These are phyloP conservation scores for Sphaerodactylus townsendi DNA, from an alignment of 2,113 vertebrate species.

Conservation along the genomic window DNA sequence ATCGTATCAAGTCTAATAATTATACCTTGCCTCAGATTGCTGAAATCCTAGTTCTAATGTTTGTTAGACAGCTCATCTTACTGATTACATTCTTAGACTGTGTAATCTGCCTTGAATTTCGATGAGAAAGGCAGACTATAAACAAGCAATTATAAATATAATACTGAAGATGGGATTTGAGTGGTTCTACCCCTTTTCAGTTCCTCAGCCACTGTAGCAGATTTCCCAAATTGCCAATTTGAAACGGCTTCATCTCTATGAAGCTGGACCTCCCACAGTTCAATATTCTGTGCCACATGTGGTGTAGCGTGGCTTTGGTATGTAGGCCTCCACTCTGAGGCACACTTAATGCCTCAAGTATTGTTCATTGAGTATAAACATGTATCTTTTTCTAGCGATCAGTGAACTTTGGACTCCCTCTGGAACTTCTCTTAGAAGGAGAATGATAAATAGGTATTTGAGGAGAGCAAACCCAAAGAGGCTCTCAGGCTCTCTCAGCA, in stretches of 20 bases:
- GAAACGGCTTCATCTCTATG: background rate
- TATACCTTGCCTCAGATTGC: no score
- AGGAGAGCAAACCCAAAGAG: background rate
- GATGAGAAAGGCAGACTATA: no score
- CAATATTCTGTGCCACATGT: background rate
- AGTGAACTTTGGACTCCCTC: background rate
- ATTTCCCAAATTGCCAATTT: no score
- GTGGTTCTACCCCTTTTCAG: background rate
- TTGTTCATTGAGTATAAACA: background rate
- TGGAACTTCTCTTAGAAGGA: background rate
- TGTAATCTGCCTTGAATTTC: no score
- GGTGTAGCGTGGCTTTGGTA: no score
- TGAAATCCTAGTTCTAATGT: no score
- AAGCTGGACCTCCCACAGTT: background rate
- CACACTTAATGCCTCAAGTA: background rate
- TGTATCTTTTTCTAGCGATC: background rate
- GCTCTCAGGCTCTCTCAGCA: constrained; percentile 8
- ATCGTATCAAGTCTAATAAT: no score
- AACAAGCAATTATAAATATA: no score
- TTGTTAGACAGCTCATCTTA: no score
- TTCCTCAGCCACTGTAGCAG: no score
- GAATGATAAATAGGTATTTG: background rate
- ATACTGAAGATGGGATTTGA: background rate
- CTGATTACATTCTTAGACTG: no score
- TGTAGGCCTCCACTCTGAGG: background rate